phyloP scores from a whole-genome alignment of 2,888 invertebrate genomes.

The Heliconius hortense region DNA sequence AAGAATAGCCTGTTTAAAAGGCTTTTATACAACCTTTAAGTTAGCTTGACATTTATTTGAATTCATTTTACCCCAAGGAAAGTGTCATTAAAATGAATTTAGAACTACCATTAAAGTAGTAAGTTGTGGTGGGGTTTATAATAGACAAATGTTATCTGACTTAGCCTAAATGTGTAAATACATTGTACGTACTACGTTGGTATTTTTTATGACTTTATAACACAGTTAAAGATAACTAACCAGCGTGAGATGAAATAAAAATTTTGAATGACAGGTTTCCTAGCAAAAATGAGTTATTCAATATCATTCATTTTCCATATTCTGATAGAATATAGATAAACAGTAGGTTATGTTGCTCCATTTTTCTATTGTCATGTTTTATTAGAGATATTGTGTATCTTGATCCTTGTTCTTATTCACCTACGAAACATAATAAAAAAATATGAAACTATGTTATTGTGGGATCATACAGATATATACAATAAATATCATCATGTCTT shows the following conservation, averaged over 20 bases:
- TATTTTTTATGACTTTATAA: not conserved
- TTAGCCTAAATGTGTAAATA: not conserved
- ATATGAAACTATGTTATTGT: too few relatives aligned
- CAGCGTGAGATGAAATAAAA: not conserved
- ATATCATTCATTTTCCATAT: too few relatives aligned
- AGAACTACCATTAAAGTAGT: slow-evolving; percentile 8
- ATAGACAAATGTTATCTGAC: slow-evolving; percentile 10
- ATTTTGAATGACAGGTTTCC: too few relatives aligned
- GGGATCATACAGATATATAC: not conserved
- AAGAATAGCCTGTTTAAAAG: not conserved
- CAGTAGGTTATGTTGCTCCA: too few relatives aligned
- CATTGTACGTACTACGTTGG: not conserved
- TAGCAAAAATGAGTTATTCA: too few relatives aligned
- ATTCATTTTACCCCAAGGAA: slow-evolving; percentile 18
- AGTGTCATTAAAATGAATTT: slow-evolving; percentile 12
- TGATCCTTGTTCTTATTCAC: too few relatives aligned
- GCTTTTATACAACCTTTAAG: slow-evolving; percentile 14
- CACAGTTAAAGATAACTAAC: not conserved
- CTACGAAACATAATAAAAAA: not conserved
- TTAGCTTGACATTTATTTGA: slow-evolving; percentile 19
- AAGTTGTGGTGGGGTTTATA: not conserved
- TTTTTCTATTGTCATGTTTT: too few relatives aligned
- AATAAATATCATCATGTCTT: not conserved
- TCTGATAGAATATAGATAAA: too few relatives aligned
- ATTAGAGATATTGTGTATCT: too few relatives aligned